Evolutionary conservation across 2,113 vertebrate species (phyloP).

Genomic region (Eublepharis macularius): DNA sequence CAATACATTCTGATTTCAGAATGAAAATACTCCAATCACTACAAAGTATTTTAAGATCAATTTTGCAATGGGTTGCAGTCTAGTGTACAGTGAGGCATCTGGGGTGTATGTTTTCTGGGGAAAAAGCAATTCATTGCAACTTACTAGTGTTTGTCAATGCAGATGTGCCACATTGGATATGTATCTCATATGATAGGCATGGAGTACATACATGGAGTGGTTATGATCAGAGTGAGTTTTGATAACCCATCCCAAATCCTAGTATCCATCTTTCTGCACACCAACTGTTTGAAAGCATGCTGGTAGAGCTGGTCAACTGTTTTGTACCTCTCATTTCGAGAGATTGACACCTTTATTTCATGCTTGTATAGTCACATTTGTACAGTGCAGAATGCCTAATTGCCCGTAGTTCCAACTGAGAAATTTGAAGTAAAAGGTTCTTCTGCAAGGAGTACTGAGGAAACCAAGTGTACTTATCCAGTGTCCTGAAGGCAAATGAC

Average conservation of each 20-base stretch:
- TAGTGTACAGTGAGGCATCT: no score
- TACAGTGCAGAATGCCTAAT: background rate
- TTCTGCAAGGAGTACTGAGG: background rate
- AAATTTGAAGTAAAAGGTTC: background rate
- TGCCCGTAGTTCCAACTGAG: background rate
- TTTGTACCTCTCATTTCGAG: background rate
- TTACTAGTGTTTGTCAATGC: no score
- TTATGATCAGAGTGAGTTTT: background rate
- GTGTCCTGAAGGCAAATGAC: no score
- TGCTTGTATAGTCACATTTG: background rate
- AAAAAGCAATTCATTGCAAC: background rate
- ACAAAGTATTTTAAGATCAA: background rate
- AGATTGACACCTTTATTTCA: background rate
- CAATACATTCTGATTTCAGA: background rate
- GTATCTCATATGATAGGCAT: background rate
- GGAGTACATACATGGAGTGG: background rate
- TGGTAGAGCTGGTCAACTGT: background rate
- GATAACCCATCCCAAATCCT: background rate
- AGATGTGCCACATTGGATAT: background rate
- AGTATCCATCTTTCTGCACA: background rate
- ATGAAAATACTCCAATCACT: background rate
- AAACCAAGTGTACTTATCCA: no score
- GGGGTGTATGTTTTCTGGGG: no score
- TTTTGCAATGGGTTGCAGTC: background rate
- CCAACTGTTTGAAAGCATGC: background rate